phyloP scores from a whole-genome alignment of 2,113 vertebrate species.

The Micronisus gabar region DNA sequence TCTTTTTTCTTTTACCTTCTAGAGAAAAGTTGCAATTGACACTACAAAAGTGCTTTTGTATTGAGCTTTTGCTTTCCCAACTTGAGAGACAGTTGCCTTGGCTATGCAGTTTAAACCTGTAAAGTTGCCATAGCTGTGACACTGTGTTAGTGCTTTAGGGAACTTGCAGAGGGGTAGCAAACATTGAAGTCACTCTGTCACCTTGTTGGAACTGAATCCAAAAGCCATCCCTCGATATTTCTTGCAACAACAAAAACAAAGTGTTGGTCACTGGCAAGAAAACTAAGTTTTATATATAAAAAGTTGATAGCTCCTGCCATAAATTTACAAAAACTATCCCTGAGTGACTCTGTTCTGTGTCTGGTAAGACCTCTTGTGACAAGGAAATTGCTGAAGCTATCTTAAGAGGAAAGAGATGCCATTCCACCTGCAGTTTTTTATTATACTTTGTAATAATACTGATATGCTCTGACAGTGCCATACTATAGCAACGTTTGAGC shows the following conservation, averaged over 20 bases:
- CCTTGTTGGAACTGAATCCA: not conserved
- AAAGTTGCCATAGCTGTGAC: not conserved
- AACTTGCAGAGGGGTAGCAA: constrained; percentile 36
- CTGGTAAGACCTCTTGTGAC: constrained; percentile 39
- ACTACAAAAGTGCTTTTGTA: constrained; percentile 33
- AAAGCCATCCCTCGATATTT: constrained; percentile 38
- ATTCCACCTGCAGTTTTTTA: constrained; percentile 3
- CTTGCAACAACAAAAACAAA: constrained; percentile 27
- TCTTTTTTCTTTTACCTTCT: not conserved
- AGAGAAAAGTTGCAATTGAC: constrained; percentile 16
- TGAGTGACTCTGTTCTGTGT: constrained; percentile 42
- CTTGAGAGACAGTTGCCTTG: not conserved
- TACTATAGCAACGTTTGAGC: not conserved
- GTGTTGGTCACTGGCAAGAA: constrained; percentile 38
- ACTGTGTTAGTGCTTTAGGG: constrained; percentile 18
- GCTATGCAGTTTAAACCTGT: not conserved
- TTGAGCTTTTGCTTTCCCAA: constrained; percentile 15
- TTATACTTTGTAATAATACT: constrained; percentile 18
- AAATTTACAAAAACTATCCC: constrained; percentile 49
- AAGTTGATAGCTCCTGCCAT: constrained; percentile 42
- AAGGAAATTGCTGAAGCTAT: constrained; percentile 52
- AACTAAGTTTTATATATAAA: not conserved
- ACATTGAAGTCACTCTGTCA: constrained; percentile 58
- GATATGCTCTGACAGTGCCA: constrained; percentile 51
- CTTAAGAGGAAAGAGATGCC: constrained; percentile 32